These are phyloP conservation scores for Geotrupes spiniger DNA, from an alignment of 2,888 invertebrate species.

Conservation along the genomic window DNA sequence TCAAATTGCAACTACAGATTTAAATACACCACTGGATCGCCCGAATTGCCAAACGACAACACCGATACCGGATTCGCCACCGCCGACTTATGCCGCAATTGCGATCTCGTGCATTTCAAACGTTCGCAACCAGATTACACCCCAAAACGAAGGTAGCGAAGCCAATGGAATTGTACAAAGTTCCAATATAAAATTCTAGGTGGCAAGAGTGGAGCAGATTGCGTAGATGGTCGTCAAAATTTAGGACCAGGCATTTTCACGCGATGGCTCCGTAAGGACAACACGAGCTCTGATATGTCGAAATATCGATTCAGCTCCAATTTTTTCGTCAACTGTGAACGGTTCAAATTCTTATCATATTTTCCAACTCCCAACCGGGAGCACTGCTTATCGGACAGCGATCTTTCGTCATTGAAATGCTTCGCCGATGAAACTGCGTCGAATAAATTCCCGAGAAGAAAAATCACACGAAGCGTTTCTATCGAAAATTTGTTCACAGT, in stretches of 20 bases:
- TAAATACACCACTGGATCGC: background rate
- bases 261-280: too few relatives aligned
- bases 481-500: constrained; percentile 9
- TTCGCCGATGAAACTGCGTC: constrained; percentile 10
- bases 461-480: constrained; percentile 14
- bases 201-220: too few relatives aligned
- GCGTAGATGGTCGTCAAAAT: too few relatives aligned
- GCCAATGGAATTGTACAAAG: too few relatives aligned
- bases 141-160: too few relatives aligned
- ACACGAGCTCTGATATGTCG: background rate
- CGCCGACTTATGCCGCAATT: background rate
- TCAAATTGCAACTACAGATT: too few relatives aligned
- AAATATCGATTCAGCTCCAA: constrained; percentile 1
- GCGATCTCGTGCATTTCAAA: background rate
- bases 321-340: constrained; percentile 1
- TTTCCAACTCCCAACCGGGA: constrained; percentile 8
- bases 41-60: background rate
- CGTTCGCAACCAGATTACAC: too few relatives aligned
- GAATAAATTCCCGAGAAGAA: constrained; percentile 6
- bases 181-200: too few relatives aligned
- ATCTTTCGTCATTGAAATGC: constrained; percentile 13
- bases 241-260: too few relatives aligned
- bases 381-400: constrained; percentile 17
- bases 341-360: constrained; percentile 12
- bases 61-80: background rate